Evolutionary conservation across 2,888 invertebrate species (phyloP), one percentile per base, ranked within the genome.

Genomic region (Drosophila neotestacea): DNA sequence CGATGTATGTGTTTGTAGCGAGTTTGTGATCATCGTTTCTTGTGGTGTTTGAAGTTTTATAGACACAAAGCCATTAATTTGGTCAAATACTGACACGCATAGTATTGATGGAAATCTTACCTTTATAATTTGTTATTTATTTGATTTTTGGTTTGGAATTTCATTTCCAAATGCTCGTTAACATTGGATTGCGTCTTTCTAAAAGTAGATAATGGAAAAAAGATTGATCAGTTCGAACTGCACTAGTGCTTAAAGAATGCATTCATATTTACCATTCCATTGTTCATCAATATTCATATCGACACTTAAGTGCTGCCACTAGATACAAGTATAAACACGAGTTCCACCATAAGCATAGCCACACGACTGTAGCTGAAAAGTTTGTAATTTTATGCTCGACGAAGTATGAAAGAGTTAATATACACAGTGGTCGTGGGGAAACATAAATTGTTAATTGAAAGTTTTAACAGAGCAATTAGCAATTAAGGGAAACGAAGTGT

Each of bases 361-460:
- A 52, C 30, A 41, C 34, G 9, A 9, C 39, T 28, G 27, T 27
- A 56, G 41, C 39, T 30, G 16, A 44, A 46, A 48, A 64, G 39
- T 36, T 22, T 39, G 32, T 10, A 59, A 73, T 86, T 77, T 86
- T 74, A 73, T 73, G 87, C 87, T 84, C 64, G 64, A 55, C 84
- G 81, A 55, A 81, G 70, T 84, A 73, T 84, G 73, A 89, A 88
- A 85, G 56, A 75, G 82, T 64, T 60, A 7, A 63, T 36, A 6
- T 42, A 65, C 27, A 27, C 48, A 41, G 38, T 44, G 44, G 22
- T 6, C 6, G 27, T 44, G 56, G 41, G 7, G 69, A 28, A 44
- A 67, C 50, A 58, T 58, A 58, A 63, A 61, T 61, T 54, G 64
- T 65, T 68, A 58, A 63, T 67, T 65, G 47, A 58, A 67, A 51